Percentiles rank a stretch among this genome's conserved stretches.
Evolutionary conservation across 2,797 vertebrate species (phyloP).

Genomic region (Pagetopsis macropterus): DNA sequence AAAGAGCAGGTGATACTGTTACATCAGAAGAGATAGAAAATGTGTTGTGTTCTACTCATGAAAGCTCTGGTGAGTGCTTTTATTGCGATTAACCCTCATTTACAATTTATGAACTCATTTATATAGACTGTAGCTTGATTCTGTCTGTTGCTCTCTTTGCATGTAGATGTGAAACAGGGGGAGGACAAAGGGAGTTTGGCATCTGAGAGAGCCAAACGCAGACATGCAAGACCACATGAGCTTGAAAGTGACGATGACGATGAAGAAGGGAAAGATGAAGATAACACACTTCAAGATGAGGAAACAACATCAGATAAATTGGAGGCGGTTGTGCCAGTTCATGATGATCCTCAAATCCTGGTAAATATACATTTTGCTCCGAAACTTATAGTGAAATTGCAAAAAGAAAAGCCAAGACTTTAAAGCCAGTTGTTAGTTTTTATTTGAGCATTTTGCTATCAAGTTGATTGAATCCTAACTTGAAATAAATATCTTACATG

Average conservation of each 20-base stretch:
- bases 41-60: slow-evolving; percentile 68
- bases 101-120: not conserved
- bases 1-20: slow-evolving; percentile 82
- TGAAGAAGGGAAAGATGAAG: slow-evolving; percentile 80
- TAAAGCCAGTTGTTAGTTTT: not conserved
- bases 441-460: not conserved
- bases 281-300: slow-evolving; percentile 69
- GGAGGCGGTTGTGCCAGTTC: slow-evolving; percentile 70
- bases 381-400: not conserved
- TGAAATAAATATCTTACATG: not conserved
- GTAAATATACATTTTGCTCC: slow-evolving; percentile 39
- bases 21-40: slow-evolving; percentile 84
- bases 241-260: slow-evolving; percentile 91
- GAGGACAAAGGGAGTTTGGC: slow-evolving; percentile 71
- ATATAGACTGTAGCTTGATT: not conserved
- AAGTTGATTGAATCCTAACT: not conserved
- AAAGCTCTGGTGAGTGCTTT: slow-evolving; percentile 59
- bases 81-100: not conserved
- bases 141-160: slow-evolving; percentile 5
- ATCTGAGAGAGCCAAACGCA: slow-evolving; percentile 84
- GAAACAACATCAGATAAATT: slow-evolving; percentile 72
- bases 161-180: slow-evolving; percentile 77
- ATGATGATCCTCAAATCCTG: slow-evolving; percentile 38
- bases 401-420: not conserved
- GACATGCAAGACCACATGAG: slow-evolving; percentile 89